Conservation (phyloP, 2,797 vertebrate genomes). For the Gymnothorax javanicus region DNA sequence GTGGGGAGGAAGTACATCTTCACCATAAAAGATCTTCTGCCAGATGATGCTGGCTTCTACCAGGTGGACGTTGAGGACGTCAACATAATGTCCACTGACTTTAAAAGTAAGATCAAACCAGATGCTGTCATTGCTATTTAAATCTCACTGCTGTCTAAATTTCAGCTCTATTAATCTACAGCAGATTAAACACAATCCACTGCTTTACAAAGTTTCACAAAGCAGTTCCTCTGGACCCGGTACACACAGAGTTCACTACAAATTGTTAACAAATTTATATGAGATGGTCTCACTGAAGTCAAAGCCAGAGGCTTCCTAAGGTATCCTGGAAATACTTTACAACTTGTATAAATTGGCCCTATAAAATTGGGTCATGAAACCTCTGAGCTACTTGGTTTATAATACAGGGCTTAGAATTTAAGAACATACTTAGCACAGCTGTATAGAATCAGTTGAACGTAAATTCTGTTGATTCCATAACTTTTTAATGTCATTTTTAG, state of each 20-base stretch:
- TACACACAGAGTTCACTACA: neutral
- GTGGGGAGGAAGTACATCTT: constrained; percentile 76
- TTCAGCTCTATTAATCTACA: neutral
- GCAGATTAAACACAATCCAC: neutral
- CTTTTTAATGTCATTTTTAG: too few species aligned
- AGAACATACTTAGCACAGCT: too few species aligned
- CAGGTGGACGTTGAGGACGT: constrained; percentile 79
- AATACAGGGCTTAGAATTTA: too few species aligned
- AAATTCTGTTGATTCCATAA: too few species aligned
- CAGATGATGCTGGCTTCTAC: constrained; percentile 84
- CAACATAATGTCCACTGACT: constrained; percentile 81
- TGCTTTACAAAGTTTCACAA: neutral
- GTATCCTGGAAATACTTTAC: too few species aligned
- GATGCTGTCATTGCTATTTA: neutral
- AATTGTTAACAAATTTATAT: neutral
- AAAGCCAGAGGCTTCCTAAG: neutral
- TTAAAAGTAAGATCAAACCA: constrained; percentile 68
- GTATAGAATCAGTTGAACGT: too few species aligned
- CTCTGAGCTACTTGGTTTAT: too few species aligned
- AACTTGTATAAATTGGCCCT: too few species aligned
- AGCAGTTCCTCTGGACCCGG: neutral
- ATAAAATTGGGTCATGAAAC: too few species aligned
- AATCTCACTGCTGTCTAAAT: neutral
- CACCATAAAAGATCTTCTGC: constrained; percentile 74
- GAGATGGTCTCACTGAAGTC: neutral